Percentiles rank a stretch among this genome's conserved stretches.
Evolutionary conservation across 2,113 vertebrate species (phyloP).

Genomic region (Lamprologus speciosus): DNA sequence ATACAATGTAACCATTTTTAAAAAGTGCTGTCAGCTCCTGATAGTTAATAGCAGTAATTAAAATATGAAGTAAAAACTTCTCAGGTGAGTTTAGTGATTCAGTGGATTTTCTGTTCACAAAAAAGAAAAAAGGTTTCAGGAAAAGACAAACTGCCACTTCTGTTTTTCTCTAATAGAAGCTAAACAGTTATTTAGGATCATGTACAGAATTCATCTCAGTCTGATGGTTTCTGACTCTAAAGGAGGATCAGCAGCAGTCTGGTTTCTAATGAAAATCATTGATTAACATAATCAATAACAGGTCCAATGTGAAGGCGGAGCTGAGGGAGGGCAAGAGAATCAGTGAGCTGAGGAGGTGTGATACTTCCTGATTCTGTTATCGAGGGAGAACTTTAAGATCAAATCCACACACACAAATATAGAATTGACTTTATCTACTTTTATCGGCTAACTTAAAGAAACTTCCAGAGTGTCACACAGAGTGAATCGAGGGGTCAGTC

Average conservation of each 20-base stretch:
- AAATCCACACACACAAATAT: not conserved
- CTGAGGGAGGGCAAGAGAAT: not conserved
- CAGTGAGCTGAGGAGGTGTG: not conserved
- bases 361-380: not conserved
- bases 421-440: not conserved
- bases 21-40: not conserved
- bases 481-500: fast-evolving
- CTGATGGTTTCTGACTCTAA: not conserved
- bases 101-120: not conserved
- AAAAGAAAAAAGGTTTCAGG: not conserved
- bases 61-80: not conserved
- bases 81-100: fast-evolving
- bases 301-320: not conserved
- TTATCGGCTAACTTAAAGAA: fast-evolving
- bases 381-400: not conserved
- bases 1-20: fast-evolving
- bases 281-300: not conserved
- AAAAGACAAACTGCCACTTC: not conserved
- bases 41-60: fast-evolving
- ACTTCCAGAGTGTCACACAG: not conserved
- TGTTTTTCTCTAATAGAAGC: fast-evolving
- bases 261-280: not conserved
- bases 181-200: not conserved
- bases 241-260: fast-evolving
- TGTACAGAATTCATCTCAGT: not conserved